Evolutionary conservation across 2,113 vertebrate species (phyloP), one percentile per base, ranked within the genome.

Genomic region (Sarotherodon lohbergeri): DNA sequence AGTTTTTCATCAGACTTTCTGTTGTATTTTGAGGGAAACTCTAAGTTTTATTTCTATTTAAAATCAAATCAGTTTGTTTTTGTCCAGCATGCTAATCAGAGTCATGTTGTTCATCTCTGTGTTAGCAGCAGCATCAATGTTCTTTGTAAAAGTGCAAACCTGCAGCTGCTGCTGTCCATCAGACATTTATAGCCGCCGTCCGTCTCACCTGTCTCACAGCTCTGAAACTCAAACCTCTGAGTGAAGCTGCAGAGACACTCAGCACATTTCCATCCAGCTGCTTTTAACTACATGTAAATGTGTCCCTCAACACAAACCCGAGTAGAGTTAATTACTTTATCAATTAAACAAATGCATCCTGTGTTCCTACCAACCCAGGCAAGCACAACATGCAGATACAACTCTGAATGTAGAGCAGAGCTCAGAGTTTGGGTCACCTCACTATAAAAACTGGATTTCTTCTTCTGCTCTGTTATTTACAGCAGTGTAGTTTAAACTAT

Each of bases 171-270:
- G 82, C 80, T 1, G 16, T 46, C 83, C 8, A 4, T 91, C 85
- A 52, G 80, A 88, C 88, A 90, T 86, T 84, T 88, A 81, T 90
- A 91, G 88, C 80, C 9, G 5, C 57, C 17, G 12, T 7, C 29
- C 3, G 16, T 46, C 85, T 73, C 79, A 73, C 27, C 52, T 57
- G 82, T 52, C 46, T 41, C 73, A 54, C 19, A 7, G 43, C 29
- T 8, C 46, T 50, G 88, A 82, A 86, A 89, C 80, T 81, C 39
- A 73, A 85, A 59, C 73, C 73, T 78, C 43, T 32, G 27, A 32
- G 71, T 78, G 71, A 50, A 78, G 71, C 87, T 41, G 56, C 39
- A 48, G 55, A 78, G 29, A 57, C 41, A 54, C 76, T 87, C 88
- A 86, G 81, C 84, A 90, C 81, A 80, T 86, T 86, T 86, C 41